Percentiles rank a stretch among this genome's conserved stretches.
Evolutionary conservation across 2,888 invertebrate genomes (phyloP).

Genomic region (Augochlorella aurata): DNA sequence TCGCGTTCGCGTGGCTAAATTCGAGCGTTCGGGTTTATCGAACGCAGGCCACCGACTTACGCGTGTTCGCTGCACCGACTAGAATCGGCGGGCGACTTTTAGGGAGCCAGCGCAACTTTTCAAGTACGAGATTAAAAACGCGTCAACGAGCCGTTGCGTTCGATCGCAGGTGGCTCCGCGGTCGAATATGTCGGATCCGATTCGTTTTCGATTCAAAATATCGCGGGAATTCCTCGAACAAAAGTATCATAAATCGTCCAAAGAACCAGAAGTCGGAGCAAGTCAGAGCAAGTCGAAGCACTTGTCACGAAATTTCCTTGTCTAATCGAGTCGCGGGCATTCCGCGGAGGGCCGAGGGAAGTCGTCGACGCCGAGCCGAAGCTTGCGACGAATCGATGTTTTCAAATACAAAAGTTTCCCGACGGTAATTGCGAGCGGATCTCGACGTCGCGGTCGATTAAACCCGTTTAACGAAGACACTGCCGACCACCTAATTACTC

Average conservation of each 20-base stretch:
- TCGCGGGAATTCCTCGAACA: not conserved
- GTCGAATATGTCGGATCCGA: no score
- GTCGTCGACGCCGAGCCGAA: not conserved
- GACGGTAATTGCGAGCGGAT: slow-evolving; percentile 13
- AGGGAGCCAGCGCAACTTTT: no score
- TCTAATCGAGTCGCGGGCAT: slow-evolving; percentile 18
- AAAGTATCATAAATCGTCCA: slow-evolving; percentile 1
- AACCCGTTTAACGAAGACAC: slow-evolving; percentile 28
- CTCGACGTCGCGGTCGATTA: slow-evolving; percentile 43
- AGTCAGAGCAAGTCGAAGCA: not conserved
- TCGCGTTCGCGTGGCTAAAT: slow-evolving; percentile 9
- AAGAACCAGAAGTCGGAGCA: not conserved
- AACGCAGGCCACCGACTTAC: not conserved
- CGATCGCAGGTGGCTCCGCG: no score
- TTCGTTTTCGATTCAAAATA: not conserved
- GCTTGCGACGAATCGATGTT: not conserved
- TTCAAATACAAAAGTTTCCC: slow-evolving; percentile 26
- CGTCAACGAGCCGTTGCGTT: no score
- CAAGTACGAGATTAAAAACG: no score
- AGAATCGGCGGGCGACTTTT: no score
- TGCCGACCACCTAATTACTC: slow-evolving; percentile 29
- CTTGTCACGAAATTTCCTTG: slow-evolving; percentile 11
- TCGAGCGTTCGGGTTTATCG: slow-evolving; percentile 11
- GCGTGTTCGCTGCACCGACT: not conserved
- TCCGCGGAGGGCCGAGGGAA: slow-evolving; percentile 18